These are phyloP conservation scores for Cnemophilus loriae DNA, from an alignment of 2,113 vertebrate genomes.

Conservation along the genomic window DNA sequence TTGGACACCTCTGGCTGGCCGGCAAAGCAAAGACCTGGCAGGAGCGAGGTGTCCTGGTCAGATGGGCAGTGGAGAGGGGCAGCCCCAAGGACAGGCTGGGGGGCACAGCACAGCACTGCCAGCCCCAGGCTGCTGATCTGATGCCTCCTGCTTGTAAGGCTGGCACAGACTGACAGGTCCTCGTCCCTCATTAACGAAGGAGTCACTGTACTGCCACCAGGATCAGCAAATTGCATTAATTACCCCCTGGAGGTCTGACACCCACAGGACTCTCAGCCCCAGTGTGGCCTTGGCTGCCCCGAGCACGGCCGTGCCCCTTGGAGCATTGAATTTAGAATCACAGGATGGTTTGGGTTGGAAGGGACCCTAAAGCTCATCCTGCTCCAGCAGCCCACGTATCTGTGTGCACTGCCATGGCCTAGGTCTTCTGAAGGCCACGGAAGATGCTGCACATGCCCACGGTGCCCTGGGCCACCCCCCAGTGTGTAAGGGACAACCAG, in stretches of 20 bases:
- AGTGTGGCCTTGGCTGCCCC: not conserved
- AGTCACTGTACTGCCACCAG: not conserved
- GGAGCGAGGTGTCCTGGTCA: not conserved
- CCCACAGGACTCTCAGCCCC: not conserved
- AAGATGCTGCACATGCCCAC: rapidly evolving
- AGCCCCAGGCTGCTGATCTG: not conserved
- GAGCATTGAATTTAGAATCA: not conserved
- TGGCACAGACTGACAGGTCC: not conserved
- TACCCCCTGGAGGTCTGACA: not conserved
- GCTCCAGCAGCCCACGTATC: not conserved
- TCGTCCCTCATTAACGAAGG: not conserved
- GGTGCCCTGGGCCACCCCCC: not conserved
- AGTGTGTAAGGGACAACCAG: not conserved
- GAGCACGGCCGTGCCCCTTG: rapidly evolving
- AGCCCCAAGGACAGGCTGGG: not conserved
- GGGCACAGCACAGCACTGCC: not conserved
- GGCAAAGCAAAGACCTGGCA: not conserved
- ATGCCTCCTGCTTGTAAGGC: not conserved
- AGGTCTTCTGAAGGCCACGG: not conserved
- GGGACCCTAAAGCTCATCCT: not conserved
- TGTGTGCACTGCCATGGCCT: not conserved
- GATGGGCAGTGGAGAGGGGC: not conserved
- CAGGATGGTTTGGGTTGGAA: not conserved
- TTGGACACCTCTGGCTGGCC: not conserved
- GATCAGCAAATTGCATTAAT: not conserved